Evolutionary conservation across 1,140 invertebrate species (phyloP).

Genomic region (Stegodyphus dumicola): DNA sequence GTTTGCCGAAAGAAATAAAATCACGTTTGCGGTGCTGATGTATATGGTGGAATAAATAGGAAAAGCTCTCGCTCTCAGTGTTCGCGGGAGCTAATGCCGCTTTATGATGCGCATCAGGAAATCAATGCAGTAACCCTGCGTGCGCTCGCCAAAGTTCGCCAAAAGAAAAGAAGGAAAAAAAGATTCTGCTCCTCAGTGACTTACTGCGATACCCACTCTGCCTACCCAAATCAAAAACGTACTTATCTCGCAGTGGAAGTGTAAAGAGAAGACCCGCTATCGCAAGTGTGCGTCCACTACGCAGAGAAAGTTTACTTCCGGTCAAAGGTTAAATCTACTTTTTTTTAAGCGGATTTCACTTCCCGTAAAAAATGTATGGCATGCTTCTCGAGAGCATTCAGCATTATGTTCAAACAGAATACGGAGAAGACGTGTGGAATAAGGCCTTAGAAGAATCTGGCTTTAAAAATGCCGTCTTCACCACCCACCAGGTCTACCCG

Average conservation of each 20-base stretch:
- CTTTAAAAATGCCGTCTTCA: constrained; percentile 87
- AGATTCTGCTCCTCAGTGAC: neutral
- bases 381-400: constrained; percentile 91
- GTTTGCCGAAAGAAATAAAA: no score
- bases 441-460: constrained; percentile 82
- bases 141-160: no score
- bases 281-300: neutral
- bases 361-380: constrained; percentile 82
- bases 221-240: neutral
- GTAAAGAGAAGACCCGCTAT: neutral
- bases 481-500: constrained; percentile 91
- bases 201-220: neutral
- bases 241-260: neutral
- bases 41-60: no score
- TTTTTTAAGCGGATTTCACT: no score
- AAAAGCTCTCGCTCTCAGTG: no score
- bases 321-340: no score
- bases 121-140: no score
- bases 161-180: no score
- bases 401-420: constrained; percentile 87
- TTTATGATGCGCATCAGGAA: no score
- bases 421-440: constrained; percentile 93
- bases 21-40: no score
- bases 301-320: no score
- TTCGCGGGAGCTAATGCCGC: no score